Evolutionary conservation across 2,888 invertebrate genomes (phyloP), one percentile per base, ranked within the genome.

Genomic region (Diabrotica balteata): DNA sequence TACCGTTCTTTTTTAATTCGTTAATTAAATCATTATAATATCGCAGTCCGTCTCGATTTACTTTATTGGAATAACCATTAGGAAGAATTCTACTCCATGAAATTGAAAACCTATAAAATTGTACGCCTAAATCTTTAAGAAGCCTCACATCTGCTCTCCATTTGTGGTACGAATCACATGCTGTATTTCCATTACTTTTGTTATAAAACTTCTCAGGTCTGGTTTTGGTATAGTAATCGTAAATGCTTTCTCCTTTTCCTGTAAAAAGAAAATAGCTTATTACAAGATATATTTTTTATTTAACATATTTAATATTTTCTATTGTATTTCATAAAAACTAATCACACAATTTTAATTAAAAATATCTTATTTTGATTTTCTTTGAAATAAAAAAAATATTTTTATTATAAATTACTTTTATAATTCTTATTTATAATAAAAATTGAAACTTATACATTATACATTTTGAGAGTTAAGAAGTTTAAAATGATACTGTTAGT

Each of bases 21-120:
- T 93, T 86, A 62, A 95, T 91, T 54, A 96, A 83, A 73, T 90
- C 88, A 77, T 89, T 90, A 81, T 96, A 96, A 82, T 94, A 93
- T 66, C 88, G 84, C 9, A 95, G 86, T 17, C 93, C 95, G 3
- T 87, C 86, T 51, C 86, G 84, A 79, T 92, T 95, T 22, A 93
- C 84, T 22, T 87, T 79, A 76, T 90, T 88, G 9, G 87, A 86
- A 65, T 88, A 86, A 8, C 92, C 94, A 9, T 86, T 88, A 0
- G 94, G 93, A 72, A 94, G 83, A 57, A 95, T 86, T 59, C 94
- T 85, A 0, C 91, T 83, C 94, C 94, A 95, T 0, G 93, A 89
- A 74, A 92, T 86, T 0, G 91, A 92, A 81, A 92, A 92, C 52
- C 92, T 86, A 81, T 92, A 92, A 69, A 90, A 87, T 73, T 90